Base-by-base conservation (phyloP, 2,113 vertebrate species). In the Psittacara wagleri region DNA sequence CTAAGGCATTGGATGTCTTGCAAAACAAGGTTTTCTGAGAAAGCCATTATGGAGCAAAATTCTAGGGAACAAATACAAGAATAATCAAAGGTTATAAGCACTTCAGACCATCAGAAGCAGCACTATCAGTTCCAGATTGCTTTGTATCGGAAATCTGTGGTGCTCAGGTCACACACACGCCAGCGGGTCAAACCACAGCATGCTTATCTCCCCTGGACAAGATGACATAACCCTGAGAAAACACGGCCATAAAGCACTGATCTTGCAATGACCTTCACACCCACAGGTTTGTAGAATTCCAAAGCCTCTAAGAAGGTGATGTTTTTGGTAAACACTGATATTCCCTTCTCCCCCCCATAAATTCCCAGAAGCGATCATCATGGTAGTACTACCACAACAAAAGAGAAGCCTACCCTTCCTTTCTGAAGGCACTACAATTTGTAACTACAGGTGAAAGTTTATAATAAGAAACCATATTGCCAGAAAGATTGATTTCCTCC, bases 131-230 rank as follows among this genome's bases (percentile, higher is more conserved):
- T 74, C 25, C 63, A 67, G 43, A 74, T 3, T 70, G 48, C 25
- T 54, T 78, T 70, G n/a, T 8, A 55, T 1, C 17, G 35, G 29
- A 73, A 75, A 78, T 1, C 0, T 23, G 29, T 6, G 20, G 39
- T 52, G 20, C 68, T 74, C 28, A 4, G 24, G 22, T 66, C 54
- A 92, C 76, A 8, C 59, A 52, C 54, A 68, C 33, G 33, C 49
- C 48, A 49, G 35, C 11, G 8, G 29, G 27, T 70, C 31, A 96
- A 77, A 67, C 19, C 9, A 13, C 13, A 88, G 49, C 28, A 39
- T 5, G 13, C 28, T 63, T 46, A 51, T 51, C 28, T 74, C 23
- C 22, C 43, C 37, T 33, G 23, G 33, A 74, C 37, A 70, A 62
- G 25, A 70, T 9, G 33, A 54, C 6, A n/a, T 6, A 59, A 37